phyloP scores from a whole-genome alignment of 2,797 vertebrate species.

The Neosilurus hyrtlii region DNA sequence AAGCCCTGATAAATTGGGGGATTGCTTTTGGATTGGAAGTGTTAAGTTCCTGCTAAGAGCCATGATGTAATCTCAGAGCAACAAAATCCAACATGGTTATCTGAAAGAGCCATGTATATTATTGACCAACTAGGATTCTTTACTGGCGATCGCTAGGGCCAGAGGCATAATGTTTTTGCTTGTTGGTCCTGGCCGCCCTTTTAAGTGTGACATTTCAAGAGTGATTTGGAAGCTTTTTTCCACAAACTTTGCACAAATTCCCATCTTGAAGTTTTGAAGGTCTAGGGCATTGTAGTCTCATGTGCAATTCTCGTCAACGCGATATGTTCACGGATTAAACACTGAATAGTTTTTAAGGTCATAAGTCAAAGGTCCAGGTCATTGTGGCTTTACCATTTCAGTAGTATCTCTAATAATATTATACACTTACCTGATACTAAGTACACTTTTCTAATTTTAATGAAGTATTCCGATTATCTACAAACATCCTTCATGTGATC shows the following conservation, averaged over 20 bases:
- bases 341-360: too few species aligned
- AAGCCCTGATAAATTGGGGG: background rate
- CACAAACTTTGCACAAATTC: too few species aligned
- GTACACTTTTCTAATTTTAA: background rate
- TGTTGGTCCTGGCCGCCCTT: too few species aligned
- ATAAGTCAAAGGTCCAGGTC: too few species aligned
- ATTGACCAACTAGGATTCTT: background rate
- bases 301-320: too few species aligned
- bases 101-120: background rate
- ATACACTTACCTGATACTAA: background rate
- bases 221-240: too few species aligned
- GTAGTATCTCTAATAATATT: background rate
- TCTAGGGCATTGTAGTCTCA: too few species aligned
- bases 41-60: background rate
- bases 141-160: too few species aligned
- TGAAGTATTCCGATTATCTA: background rate
- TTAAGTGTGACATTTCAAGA: too few species aligned
- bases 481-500: background rate
- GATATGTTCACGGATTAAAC: too few species aligned
- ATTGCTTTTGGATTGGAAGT: background rate
- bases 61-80: background rate
- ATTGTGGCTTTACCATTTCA: background rate
- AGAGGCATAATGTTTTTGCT: too few species aligned
- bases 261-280: too few species aligned
- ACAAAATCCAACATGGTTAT: background rate